These are phyloP conservation scores for Diglossa cyanea DNA, from an alignment of 2,797 vertebrate species.

Conservation along the genomic window DNA sequence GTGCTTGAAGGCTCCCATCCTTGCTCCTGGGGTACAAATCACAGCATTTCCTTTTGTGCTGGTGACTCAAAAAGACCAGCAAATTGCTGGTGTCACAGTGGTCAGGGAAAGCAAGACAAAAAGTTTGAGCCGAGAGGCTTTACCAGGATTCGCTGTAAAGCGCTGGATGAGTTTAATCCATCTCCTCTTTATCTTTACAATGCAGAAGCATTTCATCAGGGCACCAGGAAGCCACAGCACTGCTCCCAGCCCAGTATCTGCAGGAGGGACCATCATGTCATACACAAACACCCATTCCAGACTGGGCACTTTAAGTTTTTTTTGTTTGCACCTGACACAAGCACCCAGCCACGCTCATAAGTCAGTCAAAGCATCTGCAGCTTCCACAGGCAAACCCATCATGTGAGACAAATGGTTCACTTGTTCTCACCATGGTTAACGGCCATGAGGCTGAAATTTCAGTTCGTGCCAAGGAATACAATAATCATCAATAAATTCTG, in stretches of 20 bases:
- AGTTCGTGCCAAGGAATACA: not conserved
- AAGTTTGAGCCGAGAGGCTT: not conserved
- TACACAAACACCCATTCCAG: not conserved
- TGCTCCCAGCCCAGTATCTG: not conserved
- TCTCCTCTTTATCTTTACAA: not conserved
- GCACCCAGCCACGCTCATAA: not conserved
- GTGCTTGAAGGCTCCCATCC: not conserved
- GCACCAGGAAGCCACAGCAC: not conserved
- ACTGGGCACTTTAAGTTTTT: not conserved
- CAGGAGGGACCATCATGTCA: not conserved
- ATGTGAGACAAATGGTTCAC: not conserved
- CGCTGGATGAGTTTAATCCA: accelerated
- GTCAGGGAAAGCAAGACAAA: not conserved
- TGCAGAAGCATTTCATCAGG: not conserved
- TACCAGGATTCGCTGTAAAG: not conserved
- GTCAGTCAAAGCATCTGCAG: not conserved
- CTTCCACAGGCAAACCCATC: not conserved
- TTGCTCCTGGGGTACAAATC: not conserved
- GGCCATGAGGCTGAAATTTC: not conserved
- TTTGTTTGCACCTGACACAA: not conserved
- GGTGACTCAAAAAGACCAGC: not conserved
- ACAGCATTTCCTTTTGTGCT: accelerated
- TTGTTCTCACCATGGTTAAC: not conserved
- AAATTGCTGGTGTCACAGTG: not conserved
- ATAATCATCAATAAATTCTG: not conserved